Evolutionary conservation across 2,797 vertebrate genomes (phyloP).

Genomic region (Odontamblyopus lacepedii): DNA sequence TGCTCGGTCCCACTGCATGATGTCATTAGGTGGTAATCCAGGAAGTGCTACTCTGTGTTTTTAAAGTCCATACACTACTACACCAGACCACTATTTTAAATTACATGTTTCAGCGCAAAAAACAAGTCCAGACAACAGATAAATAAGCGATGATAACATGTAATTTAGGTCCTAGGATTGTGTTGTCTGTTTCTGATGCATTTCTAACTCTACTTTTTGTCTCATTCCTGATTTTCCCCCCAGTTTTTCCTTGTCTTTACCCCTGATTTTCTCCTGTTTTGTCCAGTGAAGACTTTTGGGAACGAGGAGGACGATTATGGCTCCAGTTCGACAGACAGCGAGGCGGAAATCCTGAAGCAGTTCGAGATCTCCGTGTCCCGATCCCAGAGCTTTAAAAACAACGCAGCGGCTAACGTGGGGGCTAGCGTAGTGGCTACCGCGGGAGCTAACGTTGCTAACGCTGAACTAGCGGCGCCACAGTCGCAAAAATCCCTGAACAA

Average conservation of each 20-base stretch:
- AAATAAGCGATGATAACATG: too few species aligned
- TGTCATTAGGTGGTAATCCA: too few species aligned
- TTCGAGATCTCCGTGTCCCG: slow-evolving; percentile 84
- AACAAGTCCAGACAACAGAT: too few species aligned
- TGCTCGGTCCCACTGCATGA: too few species aligned
- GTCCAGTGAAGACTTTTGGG: slow-evolving; percentile 77
- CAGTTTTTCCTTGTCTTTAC: not conserved
- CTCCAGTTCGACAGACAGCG: slow-evolving; percentile 79
- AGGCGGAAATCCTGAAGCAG: slow-evolving; percentile 82
- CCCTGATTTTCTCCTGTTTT: slow-evolving; percentile 20
- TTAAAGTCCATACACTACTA: not conserved
- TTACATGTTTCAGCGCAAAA: too few species aligned
- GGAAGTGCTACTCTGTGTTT: too few species aligned
- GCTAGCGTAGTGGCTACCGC: not conserved
- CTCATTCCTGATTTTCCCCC: slow-evolving; percentile 1
- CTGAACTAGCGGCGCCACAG: slow-evolving; percentile 15
- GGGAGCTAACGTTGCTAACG: not conserved
- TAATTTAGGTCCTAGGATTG: too few species aligned
- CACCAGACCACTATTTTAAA: not conserved
- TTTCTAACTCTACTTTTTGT: not conserved
- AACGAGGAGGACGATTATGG: slow-evolving; percentile 62
- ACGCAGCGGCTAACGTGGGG: slow-evolving; percentile 8
- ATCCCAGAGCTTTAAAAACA: slow-evolving; percentile 78
- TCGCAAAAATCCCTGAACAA: slow-evolving; percentile 36
- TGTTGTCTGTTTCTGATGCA: not conserved